Conservation (phyloP, 2,888 invertebrate genomes). For the Lysandra bellargus region DNA sequence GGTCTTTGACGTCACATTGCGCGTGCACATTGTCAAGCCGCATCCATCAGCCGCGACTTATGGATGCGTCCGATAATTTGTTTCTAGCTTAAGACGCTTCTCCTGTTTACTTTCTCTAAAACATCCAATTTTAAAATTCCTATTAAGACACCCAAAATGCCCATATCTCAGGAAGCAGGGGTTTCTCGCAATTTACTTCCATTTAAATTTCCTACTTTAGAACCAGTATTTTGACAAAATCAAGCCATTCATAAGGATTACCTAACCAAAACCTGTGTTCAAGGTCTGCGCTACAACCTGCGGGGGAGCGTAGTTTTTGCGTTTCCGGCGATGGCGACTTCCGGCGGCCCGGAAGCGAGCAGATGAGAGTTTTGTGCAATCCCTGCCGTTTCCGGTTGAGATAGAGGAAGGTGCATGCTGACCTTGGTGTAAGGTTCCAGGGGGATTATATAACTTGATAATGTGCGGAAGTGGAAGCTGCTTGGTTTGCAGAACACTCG, state of each 20-base stretch:
- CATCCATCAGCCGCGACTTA: too few relatives aligned
- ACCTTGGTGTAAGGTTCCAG: constrained; percentile 68
- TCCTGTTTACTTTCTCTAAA: too few relatives aligned
- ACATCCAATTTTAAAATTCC: too few relatives aligned
- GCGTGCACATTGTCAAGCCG: too few relatives aligned
- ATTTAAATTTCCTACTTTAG: too few relatives aligned
- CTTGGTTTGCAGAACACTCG: too few relatives aligned
- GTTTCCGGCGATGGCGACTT: constrained; percentile 48
- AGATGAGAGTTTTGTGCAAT: constrained; percentile 67
- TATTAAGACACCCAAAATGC: too few relatives aligned
- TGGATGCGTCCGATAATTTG: too few relatives aligned
- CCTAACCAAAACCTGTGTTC: constrained; percentile 13
- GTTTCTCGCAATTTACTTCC: too few relatives aligned
- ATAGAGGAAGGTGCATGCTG: constrained; percentile 69
- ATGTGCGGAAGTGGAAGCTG: constrained; percentile 37
- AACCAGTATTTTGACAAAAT: constrained; percentile 11
- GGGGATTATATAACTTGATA: constrained; percentile 49
- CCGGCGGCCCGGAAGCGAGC: constrained; percentile 69
- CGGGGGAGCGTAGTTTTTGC: constrained; percentile 55
- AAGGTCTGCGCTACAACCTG: constrained; percentile 55
- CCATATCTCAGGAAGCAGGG: too few relatives aligned
- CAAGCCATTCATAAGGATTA: constrained; percentile 33
- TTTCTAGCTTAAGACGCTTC: too few relatives aligned
- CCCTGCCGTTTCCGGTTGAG: constrained; percentile 53
- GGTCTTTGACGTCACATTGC: too few relatives aligned